Evolutionary conservation across 2,888 invertebrate genomes (phyloP), one percentile per base, ranked within the genome.

Genomic region (Aporophyla lueneburgensis): DNA sequence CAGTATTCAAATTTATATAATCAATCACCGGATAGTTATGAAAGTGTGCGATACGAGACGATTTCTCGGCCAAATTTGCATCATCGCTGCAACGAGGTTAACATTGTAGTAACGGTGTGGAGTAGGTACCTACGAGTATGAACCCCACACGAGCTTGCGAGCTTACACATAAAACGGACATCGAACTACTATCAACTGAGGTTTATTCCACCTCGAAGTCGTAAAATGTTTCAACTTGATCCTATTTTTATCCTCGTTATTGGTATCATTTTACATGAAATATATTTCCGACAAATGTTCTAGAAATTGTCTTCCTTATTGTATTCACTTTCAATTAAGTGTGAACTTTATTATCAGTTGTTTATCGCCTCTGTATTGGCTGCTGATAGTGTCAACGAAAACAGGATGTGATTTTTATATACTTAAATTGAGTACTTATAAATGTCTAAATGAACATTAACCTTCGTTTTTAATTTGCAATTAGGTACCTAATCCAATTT

Each of bases 1-100:
- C 93, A 93, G 94, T 94, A 95, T 96, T 96, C 92, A 95, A 95
- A 96, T 96, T 95, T 94, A 94, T 94, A 93, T 94, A 96, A 96
- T 96, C 96, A 96, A 96, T 96, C 96, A 96, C 92, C 85, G 91
- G 94, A 94, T 96, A 94, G 95, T 96, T 96, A 96, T 96, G 96
- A 96, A 96, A 96, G 95, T 94, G 94, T 94, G 93, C 93, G 93
- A 94, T 95, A 94, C 94, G 89, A 93, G 94, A 92, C 91, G 94
- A 95, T 95, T 95, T 95, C 95, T 95, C 93, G 93, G 91, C 88
- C 93, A 92, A 93, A 94, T 96, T 96, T 95, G 94, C 96, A 94
- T 94, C 96, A 96, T 92, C 93, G 90, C 87, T 92, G 92, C 92
- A 92, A 91, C 90, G 91, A 93, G 93, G 93, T 93, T 94, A 93